Conservation (phyloP, 2,113 vertebrate genomes). For the Conger conger region DNA sequence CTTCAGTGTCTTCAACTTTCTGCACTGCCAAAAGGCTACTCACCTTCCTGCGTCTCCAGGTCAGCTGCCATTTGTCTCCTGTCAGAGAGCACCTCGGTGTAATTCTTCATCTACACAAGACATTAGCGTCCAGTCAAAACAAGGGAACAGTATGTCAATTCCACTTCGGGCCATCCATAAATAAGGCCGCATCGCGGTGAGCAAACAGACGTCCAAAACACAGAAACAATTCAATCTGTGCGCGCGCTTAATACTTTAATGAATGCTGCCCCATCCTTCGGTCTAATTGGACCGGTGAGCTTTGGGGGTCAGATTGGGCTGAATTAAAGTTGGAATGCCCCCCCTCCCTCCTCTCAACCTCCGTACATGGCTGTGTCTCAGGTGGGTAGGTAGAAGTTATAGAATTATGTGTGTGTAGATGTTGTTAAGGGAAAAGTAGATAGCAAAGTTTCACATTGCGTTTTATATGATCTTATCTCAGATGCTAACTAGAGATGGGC, state of each 20-base stretch:
- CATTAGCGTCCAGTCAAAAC: conserved; percentile 48
- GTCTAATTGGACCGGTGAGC: conserved; percentile 11
- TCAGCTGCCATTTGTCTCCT: conserved; percentile 64
- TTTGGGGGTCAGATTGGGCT: conserved; percentile 13
- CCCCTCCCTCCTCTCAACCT: not conserved
- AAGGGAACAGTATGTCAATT: conserved; percentile 49
- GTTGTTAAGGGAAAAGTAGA: not conserved
- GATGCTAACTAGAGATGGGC: not conserved
- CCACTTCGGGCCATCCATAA: conserved; percentile 50
- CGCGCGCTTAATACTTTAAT: conserved; percentile 32
- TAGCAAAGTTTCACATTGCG: not conserved
- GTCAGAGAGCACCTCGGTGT: conserved; percentile 55
- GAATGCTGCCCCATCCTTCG: conserved; percentile 18
- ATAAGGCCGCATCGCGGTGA: conserved; percentile 40
- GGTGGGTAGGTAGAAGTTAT: not conserved
- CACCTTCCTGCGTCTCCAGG: conserved; percentile 54
- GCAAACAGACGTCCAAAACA: conserved; percentile 44
- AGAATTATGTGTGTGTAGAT: not conserved
- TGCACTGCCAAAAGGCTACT: conserved; percentile 53
- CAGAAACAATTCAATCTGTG: conserved; percentile 43
- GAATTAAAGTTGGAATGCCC: conserved; percentile 13
- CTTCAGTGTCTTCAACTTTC: conserved; percentile 38
- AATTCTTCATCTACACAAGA: conserved; percentile 47
- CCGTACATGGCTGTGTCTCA: not conserved
- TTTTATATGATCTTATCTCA: not conserved